phyloP scores from a whole-genome alignment of 2,888 invertebrate genomes.

The Drosophila fulvimacula region DNA sequence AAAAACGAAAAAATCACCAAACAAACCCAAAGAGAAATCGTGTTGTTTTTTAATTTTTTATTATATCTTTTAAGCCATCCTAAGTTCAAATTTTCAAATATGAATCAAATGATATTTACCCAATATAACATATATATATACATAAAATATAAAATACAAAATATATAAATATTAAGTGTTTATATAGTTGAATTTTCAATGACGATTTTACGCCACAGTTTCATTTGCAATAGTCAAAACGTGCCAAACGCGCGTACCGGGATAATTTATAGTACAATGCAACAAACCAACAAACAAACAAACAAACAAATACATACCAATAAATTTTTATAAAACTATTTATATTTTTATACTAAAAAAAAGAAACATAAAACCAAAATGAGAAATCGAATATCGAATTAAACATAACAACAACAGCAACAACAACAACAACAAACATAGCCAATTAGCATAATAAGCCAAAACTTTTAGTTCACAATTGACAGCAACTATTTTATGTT shows the following conservation, averaged over 20 bases:
- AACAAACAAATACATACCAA: conserved; percentile 71
- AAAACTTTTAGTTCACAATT: conserved; percentile 61
- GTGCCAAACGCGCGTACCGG: conserved; percentile 81
- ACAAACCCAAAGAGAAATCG: conserved; percentile 22
- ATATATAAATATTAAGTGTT: conserved; percentile 69
- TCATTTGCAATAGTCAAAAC: conserved; percentile 85
- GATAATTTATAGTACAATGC: conserved; percentile 86
- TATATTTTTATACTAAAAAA: conserved; percentile 84
- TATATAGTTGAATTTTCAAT: conserved; percentile 70
- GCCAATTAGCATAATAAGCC: conserved; percentile 76
- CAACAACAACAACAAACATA: conserved; percentile 55
- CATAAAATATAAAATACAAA: conserved; percentile 42
- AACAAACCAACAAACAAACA: conserved; percentile 64
- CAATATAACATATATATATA: conserved; percentile 48
- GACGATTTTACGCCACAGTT: conserved; percentile 76
- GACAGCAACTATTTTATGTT: conserved; percentile 46
- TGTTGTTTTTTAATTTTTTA: conserved; percentile 43
- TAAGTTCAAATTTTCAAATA: conserved; percentile 69
- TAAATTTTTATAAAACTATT: conserved; percentile 76
- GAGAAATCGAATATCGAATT: conserved; percentile 32
- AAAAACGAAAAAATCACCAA: not conserved
- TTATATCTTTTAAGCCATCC: conserved; percentile 74
- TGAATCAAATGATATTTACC: conserved; percentile 58
- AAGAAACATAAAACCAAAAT: conserved; percentile 27
- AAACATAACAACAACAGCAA: conserved; percentile 29